Percentiles rank a stretch among this genome's conserved stretches.
Evolutionary conservation across 2,888 invertebrate genomes (phyloP).

Genomic region (Oligia fasciuncula): DNA sequence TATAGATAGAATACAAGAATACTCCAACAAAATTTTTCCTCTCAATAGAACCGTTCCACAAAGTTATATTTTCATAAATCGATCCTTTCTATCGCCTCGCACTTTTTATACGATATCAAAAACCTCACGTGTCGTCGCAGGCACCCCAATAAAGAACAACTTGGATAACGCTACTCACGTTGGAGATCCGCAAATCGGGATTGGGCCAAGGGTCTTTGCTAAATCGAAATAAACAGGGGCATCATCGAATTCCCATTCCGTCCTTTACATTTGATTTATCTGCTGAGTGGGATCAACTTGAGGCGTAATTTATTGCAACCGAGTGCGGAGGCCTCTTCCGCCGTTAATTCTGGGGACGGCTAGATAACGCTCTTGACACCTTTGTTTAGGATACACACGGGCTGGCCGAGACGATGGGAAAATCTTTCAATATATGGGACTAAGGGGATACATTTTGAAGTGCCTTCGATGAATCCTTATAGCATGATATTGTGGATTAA

Average conservation of each 20-base stretch:
- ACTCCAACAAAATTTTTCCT: neutral
- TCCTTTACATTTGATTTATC: slow-evolving; percentile 86
- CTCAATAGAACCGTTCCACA: slow-evolving; percentile 33
- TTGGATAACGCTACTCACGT: slow-evolving; percentile 73
- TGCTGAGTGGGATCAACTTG: slow-evolving; percentile 82
- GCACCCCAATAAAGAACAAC: slow-evolving; percentile 69
- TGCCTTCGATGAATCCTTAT: neutral
- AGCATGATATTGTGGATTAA: neutral
- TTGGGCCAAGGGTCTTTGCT: slow-evolving; percentile 71
- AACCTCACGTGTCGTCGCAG: slow-evolving; percentile 55
- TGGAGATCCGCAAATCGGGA: slow-evolving; percentile 71
- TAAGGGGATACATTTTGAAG: slow-evolving; percentile 10
- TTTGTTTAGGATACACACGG: slow-evolving; percentile 73
- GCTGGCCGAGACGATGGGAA: slow-evolving; percentile 31
- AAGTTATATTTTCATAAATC: slow-evolving; percentile 31
- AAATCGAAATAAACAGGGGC: slow-evolving; percentile 77
- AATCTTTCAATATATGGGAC: slow-evolving; percentile 43
- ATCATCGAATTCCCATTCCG: slow-evolving; percentile 84
- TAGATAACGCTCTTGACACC: slow-evolving; percentile 81
- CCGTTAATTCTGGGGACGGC: slow-evolving; percentile 81
- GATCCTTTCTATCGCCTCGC: slow-evolving; percentile 24
- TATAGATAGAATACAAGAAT: slow-evolving; percentile 1
- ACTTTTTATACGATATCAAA: slow-evolving; percentile 49
- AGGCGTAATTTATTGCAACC: slow-evolving; percentile 83
- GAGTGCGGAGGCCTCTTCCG: slow-evolving; percentile 74